Evolutionary conservation across 2,888 invertebrate genomes (phyloP), one percentile per base, ranked within the genome.

Genomic region (Seira ritae): DNA sequence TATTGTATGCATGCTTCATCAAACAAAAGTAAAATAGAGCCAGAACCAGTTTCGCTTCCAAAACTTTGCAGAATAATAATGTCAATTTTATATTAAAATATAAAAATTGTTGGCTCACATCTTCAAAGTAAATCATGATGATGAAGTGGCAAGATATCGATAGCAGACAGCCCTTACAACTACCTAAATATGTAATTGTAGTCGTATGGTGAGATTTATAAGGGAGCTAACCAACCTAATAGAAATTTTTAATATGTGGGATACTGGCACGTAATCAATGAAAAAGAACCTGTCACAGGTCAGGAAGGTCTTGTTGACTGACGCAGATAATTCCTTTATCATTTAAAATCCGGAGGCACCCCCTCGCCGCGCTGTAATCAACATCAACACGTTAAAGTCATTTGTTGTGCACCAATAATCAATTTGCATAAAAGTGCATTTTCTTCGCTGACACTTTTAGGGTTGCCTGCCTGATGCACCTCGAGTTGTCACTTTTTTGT

Each of bases 401-500:
- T 8, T 42, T 42, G 42, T 42, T 42, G 42, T 8, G 42, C 42
- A 42, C 3, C 66, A 4, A 12, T 70, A 6, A 20, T 20, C 12
- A 24, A 50, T 72, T 60, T 72, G 72, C 31, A 22, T 20, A 72
- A 62, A 72, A 72, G 31, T 72, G 72, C 60, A 72, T 50, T 72
- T 22, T 46, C 17, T 60, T 15, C n/a, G 19, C 10, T 60, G 12
- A 66, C 19, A 22, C 6, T 23, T 22, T 66, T 66, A 22, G 24
- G 20, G 24, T 72, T 72, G 12, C 6, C 42, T 42, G 42, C 12
- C 42, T 8, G 12, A 42, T 12, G 42, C 42, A 42, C 6, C 42
- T 60, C 12, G 60, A 50, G 23, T 72, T 60, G 50, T 24, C 20
- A 23, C 24, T 1, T 19, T 24, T 72, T 55, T 6, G 42, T 60